Evolutionary conservation across 1,140 invertebrate genomes (phyloP), one percentile per base, ranked within the genome.

Genomic region (Fopius arisanus): DNA sequence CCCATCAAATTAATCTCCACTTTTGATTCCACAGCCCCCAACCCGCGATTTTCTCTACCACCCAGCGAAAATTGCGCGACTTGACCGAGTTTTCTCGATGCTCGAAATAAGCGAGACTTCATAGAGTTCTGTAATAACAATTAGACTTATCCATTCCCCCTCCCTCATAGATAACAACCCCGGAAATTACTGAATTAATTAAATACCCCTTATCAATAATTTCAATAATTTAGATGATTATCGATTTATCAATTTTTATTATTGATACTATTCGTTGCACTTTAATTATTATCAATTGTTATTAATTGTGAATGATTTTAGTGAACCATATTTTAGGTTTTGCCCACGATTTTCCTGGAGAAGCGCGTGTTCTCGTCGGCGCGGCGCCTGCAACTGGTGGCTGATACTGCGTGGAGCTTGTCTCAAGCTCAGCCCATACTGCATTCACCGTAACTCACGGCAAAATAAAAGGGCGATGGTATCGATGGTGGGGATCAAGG

Each of bases 371-470:
- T 78, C 78, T 72, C 81, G 78, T 75, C 77, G 78, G 77, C 78
- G 65, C 78, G 69, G 76, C 73, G 78, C 72, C 81, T 79, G 81
- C 83, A 85, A 87, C 84, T 86, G 84, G 82, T 84, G 84, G 83
- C 78, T 68, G 80, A 78, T 31, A 76, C 75, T 81, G 72, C 67
- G 43, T 73, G 75, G 54, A 78, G 71, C 72, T 76, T 75, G 37
- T 23, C 31, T 19, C 29, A 75, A 73, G 70, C 68, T 76, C 66
- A 54, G 37, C 73, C n/a, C 79, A 79, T 51, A 76, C 33, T 70
- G 40, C 37, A 29, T 70, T 75, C 67, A 74, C 75, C 72, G 77
- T 80, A 81, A 78, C 78, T 78, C 73, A 63, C 48, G 43, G 41
- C 40, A 69, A 67, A 4, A 62, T 37, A 21, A 67, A 40, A 59